Evolutionary conservation across 2,888 invertebrate species (phyloP), one percentile per base, ranked within the genome.

Genomic region (Andrena fulva): DNA sequence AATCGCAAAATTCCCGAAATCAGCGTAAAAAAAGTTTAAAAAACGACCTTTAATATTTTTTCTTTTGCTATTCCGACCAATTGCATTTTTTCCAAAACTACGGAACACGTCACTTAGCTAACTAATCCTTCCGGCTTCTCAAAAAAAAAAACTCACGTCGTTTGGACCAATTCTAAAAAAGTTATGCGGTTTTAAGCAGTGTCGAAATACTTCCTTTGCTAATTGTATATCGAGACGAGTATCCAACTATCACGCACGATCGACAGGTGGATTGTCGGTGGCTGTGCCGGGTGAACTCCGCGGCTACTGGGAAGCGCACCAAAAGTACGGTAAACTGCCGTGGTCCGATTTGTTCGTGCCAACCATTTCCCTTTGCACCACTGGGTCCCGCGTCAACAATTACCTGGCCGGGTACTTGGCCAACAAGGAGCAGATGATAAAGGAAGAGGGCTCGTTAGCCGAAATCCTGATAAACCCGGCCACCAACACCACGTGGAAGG

Each of bases 231-330:
- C 42, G 12, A 42, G 42, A 16, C 16, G 5, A 10, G 12, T 24
- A 20, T 8, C 0, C 20, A 54, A 31, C n/a, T 6, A 60, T 29
- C 33, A 62, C n/a, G 5, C 6, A 10, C 0, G 33, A 33, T 50
- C 2, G 16, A 29, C 1, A 54, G 97, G 96, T 85, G 97, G 96
- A 0, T 94, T 96, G 87, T 95, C 98, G 0, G 95, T 97, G 16
- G 99, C 97, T 16, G 97, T 99, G n/a, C 99, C 99, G 0, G 98
- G 98, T 8, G 99, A 99, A 94, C 93, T 99, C 20, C 94, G 95
- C 75, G 99, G 99, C 1, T 98, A 98, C 93, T 97, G 97, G 95
- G 96, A 95, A 77, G 96, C 98, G 50, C 96, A 98, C 94, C 94
- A 96, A 85, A 94, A 94, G 85, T 98, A 96, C 92, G 98, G 98